Conservation (phyloP, 1,140 invertebrate genomes). For the Temnothorax nylanderi region DNA sequence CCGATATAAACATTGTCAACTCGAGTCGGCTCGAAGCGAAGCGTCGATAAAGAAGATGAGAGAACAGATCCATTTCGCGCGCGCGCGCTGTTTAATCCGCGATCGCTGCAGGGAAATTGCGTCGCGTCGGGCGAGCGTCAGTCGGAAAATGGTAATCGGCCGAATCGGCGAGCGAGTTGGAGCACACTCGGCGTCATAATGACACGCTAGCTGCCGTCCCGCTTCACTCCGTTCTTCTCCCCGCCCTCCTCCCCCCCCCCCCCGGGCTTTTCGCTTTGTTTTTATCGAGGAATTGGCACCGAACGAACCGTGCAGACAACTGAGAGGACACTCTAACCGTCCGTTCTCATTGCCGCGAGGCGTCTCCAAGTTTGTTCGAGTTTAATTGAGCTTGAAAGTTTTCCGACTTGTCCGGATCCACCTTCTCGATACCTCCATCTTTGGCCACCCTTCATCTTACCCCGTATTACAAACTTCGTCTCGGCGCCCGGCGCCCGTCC, state of each 20-base stretch:
- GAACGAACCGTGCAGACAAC: conserved; percentile 38
- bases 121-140: conserved; percentile 21
- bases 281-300: conserved; percentile 69
- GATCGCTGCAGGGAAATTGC: conserved; percentile 29
- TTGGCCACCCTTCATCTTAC: conserved; percentile 6
- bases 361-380: conserved; percentile 75
- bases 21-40: conserved; percentile 6
- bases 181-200: conserved; percentile 28
- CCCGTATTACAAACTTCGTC: not conserved
- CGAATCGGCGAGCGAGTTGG: conserved; percentile 8
- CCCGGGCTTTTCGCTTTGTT: conserved; percentile 29
- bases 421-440: conserved; percentile 30
- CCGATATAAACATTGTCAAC: not conserved
- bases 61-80: not conserved
- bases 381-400: conserved; percentile 79
- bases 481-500: not conserved
- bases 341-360: conserved; percentile 64
- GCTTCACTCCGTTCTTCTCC: not conserved
- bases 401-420: conserved; percentile 71
- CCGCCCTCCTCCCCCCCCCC: too few species aligned
- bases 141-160: conserved; percentile 42
- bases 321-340: conserved; percentile 47
- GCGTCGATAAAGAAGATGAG: conserved; percentile 11
- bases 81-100: conserved; percentile 25
- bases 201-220: conserved; percentile 28